phyloP scores from a whole-genome alignment of 2,888 invertebrate genomes.

The Caenorhabditis sp. region DNA sequence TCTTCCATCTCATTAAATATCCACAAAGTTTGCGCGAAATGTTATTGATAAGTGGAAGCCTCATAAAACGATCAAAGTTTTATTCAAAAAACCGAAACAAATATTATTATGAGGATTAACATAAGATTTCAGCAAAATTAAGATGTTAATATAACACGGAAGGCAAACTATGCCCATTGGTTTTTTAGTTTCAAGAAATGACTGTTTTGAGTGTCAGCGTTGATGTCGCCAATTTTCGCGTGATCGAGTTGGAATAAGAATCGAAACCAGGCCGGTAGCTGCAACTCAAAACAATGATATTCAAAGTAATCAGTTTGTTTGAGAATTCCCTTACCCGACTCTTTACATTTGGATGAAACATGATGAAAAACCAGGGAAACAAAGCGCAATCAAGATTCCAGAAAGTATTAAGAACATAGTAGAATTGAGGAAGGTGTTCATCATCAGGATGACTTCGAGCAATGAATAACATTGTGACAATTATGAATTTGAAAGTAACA shows the following conservation, averaged over 20 bases:
- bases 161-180: not conserved
- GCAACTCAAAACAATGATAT: not conserved
- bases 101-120: no score
- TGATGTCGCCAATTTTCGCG: not conserved
- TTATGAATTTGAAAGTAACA: constrained; percentile 10
- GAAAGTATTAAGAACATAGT: constrained; percentile 20
- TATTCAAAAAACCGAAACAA: no score
- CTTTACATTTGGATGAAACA: constrained; percentile 13
- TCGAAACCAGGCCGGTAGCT: not conserved
- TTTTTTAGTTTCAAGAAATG: not conserved
- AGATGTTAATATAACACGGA: no score
- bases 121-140: no score
- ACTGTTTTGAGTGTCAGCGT: not conserved
- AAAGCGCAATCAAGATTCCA: constrained; percentile 24
- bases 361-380: constrained; percentile 27
- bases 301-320: not conserved
- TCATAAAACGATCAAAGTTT: no score
- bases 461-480: constrained; percentile 12
- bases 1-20: no score
- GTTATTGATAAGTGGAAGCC: no score
- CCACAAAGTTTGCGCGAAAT: no score
- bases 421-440: constrained; percentile 8
- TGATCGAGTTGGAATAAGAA: not conserved
- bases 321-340: not conserved
- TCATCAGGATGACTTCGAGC: constrained; percentile 5